phyloP scores from a whole-genome alignment of 2,888 invertebrate species.

The Halictus ligatus region DNA sequence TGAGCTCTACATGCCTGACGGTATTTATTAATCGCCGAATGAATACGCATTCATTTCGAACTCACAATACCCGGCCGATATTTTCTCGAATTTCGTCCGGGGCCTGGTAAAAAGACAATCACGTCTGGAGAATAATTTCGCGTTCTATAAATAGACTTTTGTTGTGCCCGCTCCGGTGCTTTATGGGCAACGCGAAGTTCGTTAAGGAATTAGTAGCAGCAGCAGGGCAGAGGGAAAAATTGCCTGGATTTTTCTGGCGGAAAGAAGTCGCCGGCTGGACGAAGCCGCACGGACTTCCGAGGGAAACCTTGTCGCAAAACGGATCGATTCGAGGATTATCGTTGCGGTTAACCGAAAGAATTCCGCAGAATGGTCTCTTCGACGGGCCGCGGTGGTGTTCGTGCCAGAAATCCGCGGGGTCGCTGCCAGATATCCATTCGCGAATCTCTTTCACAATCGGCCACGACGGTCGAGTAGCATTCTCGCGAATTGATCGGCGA shows the following conservation, averaged over 20 bases:
- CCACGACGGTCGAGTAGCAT: slow-evolving; percentile 57
- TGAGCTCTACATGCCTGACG: background rate
- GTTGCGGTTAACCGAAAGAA: slow-evolving; percentile 67
- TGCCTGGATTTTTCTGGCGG: background rate
- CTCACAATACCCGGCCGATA: slow-evolving; percentile 2
- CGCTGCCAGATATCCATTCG: slow-evolving; percentile 4
- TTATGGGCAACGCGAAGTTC: background rate
- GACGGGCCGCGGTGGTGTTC: slow-evolving; percentile 45
- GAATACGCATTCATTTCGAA: background rate
- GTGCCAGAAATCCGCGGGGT: slow-evolving; percentile 41
- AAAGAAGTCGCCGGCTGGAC: background rate
- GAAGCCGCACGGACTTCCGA: slow-evolving; percentile 37
- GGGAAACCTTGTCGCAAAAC: slow-evolving; percentile 46
- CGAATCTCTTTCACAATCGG: slow-evolving; percentile 56
- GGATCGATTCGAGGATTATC: slow-evolving; percentile 65
- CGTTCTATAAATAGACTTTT: background rate
- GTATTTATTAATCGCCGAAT: slow-evolving; percentile 13
- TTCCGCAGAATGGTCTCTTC: slow-evolving; percentile 41
- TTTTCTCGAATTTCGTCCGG: background rate
- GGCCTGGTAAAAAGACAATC: background rate
- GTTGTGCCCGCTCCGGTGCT: background rate
- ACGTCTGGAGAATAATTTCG: background rate
- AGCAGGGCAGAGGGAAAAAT: background rate
- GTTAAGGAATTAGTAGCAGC: background rate
- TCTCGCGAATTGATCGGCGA: slow-evolving; percentile 56